These are phyloP conservation scores for Epinephelus coioides DNA, from an alignment of 2,797 vertebrate genomes.

Conservation along the genomic window DNA sequence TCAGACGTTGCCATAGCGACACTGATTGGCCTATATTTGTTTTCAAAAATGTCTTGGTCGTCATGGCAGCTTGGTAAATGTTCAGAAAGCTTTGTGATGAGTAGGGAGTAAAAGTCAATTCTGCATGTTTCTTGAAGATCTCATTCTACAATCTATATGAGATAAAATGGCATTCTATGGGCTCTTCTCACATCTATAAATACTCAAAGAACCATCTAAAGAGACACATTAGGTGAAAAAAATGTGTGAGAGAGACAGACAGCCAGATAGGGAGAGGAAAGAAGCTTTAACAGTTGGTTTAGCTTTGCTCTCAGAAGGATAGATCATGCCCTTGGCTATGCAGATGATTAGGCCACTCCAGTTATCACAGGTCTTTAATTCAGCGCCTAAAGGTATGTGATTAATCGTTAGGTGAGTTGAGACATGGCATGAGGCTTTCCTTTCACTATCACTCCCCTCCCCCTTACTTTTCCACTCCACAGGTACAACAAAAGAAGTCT, in stretches of 20 bases:
- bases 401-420: slow-evolving; percentile 86
- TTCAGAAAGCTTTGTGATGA: slow-evolving; percentile 52
- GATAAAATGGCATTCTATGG: slow-evolving; percentile 2
- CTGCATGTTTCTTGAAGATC: slow-evolving; percentile 15
- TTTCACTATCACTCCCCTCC: slow-evolving; percentile 62
- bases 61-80: slow-evolving; percentile 36
- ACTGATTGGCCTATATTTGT: slow-evolving; percentile 74
- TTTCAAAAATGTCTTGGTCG: slow-evolving; percentile 61
- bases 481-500: slow-evolving; percentile 84
- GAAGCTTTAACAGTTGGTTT: slow-evolving; percentile 76
- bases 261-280: not conserved
- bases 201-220: slow-evolving; percentile 34
- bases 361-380: slow-evolving; percentile 85
- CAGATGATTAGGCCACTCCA: slow-evolving; percentile 82
- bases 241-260: slow-evolving; percentile 32
- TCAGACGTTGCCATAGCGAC: slow-evolving; percentile 82
- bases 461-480: slow-evolving; percentile 74
- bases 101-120: slow-evolving; percentile 42
- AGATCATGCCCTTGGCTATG: slow-evolving; percentile 74
- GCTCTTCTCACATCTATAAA: slow-evolving; percentile 9
- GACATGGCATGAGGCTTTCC: slow-evolving; percentile 64
- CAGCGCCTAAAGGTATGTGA: slow-evolving; percentile 82
- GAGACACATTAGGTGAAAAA: slow-evolving; percentile 1
- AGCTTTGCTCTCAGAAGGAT: slow-evolving; percentile 76
- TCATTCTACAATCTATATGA: slow-evolving; percentile 1